Evolutionary conservation across 2,888 invertebrate species (phyloP).

Genomic region (Apamea sordens): DNA sequence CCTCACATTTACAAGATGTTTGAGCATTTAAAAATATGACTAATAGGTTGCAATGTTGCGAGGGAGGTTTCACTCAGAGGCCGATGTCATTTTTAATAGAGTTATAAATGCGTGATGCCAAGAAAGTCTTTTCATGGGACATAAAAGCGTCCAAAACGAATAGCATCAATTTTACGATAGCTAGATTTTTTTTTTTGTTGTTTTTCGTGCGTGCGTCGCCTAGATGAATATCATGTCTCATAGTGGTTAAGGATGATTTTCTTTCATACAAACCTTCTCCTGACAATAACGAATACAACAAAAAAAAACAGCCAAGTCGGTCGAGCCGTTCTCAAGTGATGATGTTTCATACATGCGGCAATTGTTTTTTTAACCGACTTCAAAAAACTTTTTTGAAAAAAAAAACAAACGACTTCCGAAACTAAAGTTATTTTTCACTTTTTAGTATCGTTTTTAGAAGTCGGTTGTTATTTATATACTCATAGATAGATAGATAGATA

Average conservation of each 20-base stretch:
- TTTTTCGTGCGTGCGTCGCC: not conserved
- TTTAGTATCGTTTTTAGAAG: too few relatives aligned
- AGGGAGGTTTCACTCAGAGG: not conserved
- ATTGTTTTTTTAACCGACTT: not conserved
- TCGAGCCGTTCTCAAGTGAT: not conserved
- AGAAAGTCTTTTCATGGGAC: not conserved
- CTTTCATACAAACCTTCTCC: not conserved
- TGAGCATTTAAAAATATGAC: too few relatives aligned
- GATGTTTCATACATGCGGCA: not conserved
- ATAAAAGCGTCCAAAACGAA: not conserved
- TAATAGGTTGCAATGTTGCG: too few relatives aligned
- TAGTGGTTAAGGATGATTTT: not conserved
- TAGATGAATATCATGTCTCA: not conserved
- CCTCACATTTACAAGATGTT: too few relatives aligned
- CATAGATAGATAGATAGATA: too few relatives aligned
- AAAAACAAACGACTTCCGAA: too few relatives aligned
- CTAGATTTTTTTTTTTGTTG: too few relatives aligned
- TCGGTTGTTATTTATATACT: too few relatives aligned
- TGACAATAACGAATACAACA: too few relatives aligned
- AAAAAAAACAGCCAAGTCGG: too few relatives aligned
- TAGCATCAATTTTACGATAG: not conserved
- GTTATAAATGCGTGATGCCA: not conserved
- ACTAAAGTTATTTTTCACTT: too few relatives aligned
- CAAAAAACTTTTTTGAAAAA: too few relatives aligned
- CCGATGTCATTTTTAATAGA: not conserved